Conservation (phyloP, 2,888 invertebrate genomes). For the Noctua pronuba region DNA sequence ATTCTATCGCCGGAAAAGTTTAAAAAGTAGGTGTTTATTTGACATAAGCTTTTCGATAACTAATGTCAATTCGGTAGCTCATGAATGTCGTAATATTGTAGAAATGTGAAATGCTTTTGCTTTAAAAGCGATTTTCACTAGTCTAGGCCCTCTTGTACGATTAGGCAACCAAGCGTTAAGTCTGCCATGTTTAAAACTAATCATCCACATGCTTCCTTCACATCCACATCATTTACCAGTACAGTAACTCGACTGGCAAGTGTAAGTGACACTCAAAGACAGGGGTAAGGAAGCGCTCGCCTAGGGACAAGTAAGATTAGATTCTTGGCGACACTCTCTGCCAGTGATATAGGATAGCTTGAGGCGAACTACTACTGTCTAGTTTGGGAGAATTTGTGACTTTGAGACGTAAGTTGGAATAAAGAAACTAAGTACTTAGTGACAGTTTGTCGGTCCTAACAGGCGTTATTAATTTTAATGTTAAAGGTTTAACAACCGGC, state of each 20-base stretch:
- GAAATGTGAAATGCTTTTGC: neutral
- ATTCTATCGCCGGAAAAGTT: too few species aligned
- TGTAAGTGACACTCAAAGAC: conserved; percentile 55
- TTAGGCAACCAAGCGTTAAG: neutral
- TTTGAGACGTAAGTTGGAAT: neutral
- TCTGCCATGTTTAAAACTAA: neutral
- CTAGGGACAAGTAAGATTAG: conserved; percentile 60
- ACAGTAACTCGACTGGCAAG: conserved; percentile 15
- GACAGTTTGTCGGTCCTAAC: neutral
- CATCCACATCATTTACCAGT: neutral
- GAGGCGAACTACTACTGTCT: conserved; percentile 13
- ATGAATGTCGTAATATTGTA: accelerated
- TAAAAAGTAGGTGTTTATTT: too few species aligned
- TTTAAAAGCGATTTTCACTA: neutral
- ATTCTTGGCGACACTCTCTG: conserved; percentile 60
- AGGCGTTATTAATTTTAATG: neutral
- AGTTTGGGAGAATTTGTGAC: neutral
- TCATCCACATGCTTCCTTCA: conserved; percentile 13
- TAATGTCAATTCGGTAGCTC: neutral
- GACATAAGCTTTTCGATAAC: neutral
- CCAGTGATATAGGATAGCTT: conserved; percentile 27
- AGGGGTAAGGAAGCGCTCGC: conserved; percentile 51
- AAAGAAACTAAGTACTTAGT: neutral
- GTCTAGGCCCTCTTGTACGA: neutral
- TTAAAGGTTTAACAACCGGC: neutral